A percentile compares a stretch with the other conserved stretches of the same genome.
Conservation (phyloP, 1,140 invertebrate genomes). For the Sitophilus oryzae region DNA sequence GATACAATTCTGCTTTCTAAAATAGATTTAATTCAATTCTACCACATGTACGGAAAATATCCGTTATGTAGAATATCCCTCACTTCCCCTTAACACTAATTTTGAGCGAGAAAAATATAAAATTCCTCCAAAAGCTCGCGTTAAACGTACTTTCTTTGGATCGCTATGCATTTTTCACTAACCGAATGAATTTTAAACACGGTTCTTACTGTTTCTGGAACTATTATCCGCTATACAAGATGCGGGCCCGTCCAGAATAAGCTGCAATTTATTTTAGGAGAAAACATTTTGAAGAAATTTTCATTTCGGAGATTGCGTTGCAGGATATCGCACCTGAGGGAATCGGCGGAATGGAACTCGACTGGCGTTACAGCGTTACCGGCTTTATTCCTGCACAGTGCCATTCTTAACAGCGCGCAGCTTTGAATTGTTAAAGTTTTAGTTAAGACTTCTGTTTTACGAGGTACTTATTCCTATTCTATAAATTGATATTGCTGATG, state of each 20-base stretch:
- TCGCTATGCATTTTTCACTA: background rate
- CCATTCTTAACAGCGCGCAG: background rate
- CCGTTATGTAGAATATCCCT: no score
- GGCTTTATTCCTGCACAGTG: background rate
- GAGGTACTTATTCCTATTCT: background rate
- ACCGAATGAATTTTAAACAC: background rate
- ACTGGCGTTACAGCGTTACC: background rate
- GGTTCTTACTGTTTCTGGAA: background rate
- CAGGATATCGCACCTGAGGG: background rate
- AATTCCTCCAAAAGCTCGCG: background rate
- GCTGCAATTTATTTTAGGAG: background rate
- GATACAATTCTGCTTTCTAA: no score
- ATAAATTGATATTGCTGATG: background rate
- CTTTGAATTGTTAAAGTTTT: background rate
- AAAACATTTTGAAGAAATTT: background rate
- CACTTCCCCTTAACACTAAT: no score
- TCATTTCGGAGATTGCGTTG: background rate
- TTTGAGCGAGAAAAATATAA: no score
- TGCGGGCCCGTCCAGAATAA: background rate
- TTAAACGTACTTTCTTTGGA: background rate
- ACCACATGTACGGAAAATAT: no score
- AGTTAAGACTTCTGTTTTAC: background rate
- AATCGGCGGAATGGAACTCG: background rate
- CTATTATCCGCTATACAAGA: background rate
- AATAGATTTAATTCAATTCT: no score